A percentile compares a stretch with the other conserved stretches of the same genome.
Conservation (phyloP, 2,113 vertebrate species). For the Pseudolaguvia tuberculata region DNA sequence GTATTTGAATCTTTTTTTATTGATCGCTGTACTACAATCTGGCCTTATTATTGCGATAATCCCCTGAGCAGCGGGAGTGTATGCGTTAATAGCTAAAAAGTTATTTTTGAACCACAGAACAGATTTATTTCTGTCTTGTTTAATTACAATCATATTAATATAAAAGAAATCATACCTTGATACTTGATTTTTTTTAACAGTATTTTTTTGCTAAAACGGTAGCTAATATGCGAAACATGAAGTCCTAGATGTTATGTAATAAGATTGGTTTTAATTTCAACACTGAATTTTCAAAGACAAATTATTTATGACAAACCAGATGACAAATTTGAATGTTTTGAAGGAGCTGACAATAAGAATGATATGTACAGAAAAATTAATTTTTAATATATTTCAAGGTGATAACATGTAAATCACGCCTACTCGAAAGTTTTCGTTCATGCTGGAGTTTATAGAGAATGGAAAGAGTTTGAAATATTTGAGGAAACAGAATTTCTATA, state of each 20-base stretch:
- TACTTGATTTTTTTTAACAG: constrained; percentile 5
- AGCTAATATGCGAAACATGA: not conserved
- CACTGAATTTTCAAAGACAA: not conserved
- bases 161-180: not conserved
- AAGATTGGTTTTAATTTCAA: constrained; percentile 12
- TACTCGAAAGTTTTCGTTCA: not conserved
- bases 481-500: not conserved
- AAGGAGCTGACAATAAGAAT: not conserved
- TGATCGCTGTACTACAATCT: not conserved
- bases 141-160: not conserved
- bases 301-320: not conserved
- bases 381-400: not conserved
- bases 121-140: not conserved
- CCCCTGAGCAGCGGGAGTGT: not conserved
- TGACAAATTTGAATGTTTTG: not conserved
- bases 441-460: not conserved
- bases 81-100: too few relatives aligned
- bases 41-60: not conserved
- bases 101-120: constrained; percentile 23
- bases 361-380: not conserved
- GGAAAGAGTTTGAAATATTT: not conserved
- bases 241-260: not conserved
- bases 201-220: not conserved
- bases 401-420: not conserved
- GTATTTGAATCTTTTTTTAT: not conserved